Conservation (phyloP, 1,140 invertebrate species). For the Heliconius melpomene region DNA sequence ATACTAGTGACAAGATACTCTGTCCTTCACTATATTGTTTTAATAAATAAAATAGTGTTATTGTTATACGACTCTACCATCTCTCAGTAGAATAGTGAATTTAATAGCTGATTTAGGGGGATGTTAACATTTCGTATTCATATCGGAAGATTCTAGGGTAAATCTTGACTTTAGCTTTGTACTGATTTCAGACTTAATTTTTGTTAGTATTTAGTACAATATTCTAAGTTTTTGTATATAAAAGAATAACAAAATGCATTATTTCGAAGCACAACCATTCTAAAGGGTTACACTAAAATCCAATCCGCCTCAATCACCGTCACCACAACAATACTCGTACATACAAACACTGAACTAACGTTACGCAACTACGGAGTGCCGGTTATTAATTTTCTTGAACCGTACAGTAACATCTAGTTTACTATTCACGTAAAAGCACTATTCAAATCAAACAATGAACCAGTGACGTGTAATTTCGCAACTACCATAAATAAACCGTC, state of each 20-base stretch:
- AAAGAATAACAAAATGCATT: too few species aligned
- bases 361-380: slow-evolving; percentile 28
- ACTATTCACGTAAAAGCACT: slow-evolving; percentile 45
- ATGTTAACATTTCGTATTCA: too few species aligned
- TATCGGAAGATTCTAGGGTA: too few species aligned
- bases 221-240: too few species aligned
- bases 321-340: slow-evolving; percentile 2
- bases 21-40: neutral
- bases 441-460: slow-evolving; percentile 48
- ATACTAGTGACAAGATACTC: neutral
- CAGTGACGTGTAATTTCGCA: slow-evolving; percentile 51
- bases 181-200: too few species aligned
- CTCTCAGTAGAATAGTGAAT: neutral
- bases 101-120: too few species aligned
- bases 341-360: slow-evolving; percentile 18
- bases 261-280: neutral
- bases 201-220: too few species aligned
- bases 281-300: neutral
- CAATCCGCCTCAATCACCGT: slow-evolving; percentile 1
- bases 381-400: slow-evolving; percentile 42
- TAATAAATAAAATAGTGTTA: neutral
- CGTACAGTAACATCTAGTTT: slow-evolving; percentile 38
- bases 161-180: too few species aligned
- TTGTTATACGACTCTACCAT: neutral
- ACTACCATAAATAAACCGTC: slow-evolving; percentile 52